phyloP scores from a whole-genome alignment of 2,797 vertebrate species.

The Heliangelus exortis region DNA sequence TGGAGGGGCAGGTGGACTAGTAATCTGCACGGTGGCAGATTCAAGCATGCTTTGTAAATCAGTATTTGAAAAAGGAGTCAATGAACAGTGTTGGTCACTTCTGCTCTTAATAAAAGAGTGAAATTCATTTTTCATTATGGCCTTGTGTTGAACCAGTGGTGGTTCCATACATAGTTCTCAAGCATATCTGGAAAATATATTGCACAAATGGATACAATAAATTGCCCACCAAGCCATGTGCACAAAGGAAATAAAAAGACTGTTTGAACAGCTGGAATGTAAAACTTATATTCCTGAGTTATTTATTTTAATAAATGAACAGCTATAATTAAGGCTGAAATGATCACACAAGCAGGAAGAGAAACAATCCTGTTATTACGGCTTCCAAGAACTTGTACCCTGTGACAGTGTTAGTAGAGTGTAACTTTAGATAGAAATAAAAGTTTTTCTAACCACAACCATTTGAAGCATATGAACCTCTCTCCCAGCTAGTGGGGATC shows the following conservation, averaged over 20 bases:
- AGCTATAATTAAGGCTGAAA: conserved; percentile 62
- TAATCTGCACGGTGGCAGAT: not conserved
- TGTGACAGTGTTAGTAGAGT: not conserved
- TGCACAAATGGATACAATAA: conserved; percentile 37
- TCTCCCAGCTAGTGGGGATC: conserved; percentile 17
- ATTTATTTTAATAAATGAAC: conserved; percentile 68
- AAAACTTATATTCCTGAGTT: conserved; percentile 42
- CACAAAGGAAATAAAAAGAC: conserved; percentile 35
- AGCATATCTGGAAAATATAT: conserved; percentile 39
- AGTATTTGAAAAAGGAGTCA: not conserved
- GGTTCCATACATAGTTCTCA: not conserved
- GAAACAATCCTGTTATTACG: not conserved
- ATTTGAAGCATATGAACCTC: not conserved
- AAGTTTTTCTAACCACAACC: conserved; percentile 21
- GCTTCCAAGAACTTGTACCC: conserved; percentile 54
- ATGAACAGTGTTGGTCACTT: not conserved
- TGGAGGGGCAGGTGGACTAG: not conserved
- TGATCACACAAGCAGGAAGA: conserved; percentile 37
- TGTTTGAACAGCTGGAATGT: conserved; percentile 69
- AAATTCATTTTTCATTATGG: not conserved
- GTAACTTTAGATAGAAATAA: conserved; percentile 53
- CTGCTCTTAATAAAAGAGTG: not conserved
- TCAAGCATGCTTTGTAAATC: not conserved
- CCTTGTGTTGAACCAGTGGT: not conserved
- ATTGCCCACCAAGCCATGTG: not conserved